Evolutionary conservation across 92 coral and sea anemone genomes (phyloP), one percentile per base, ranked within the genome.

Genomic region (Zoanthus sociatus): DNA sequence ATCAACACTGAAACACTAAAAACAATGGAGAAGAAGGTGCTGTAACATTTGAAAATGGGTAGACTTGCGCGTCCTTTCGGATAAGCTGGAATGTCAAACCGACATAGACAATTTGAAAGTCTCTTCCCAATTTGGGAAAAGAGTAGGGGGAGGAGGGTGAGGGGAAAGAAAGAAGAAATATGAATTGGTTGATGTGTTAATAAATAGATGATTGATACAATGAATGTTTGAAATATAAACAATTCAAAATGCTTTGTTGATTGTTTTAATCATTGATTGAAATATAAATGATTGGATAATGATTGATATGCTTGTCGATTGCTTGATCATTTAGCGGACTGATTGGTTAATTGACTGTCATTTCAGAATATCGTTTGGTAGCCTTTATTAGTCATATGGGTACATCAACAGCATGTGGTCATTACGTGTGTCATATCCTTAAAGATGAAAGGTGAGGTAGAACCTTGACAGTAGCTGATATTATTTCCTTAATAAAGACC

Each of bases 341-440:
- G 53, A 44, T 31, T 5, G 60, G 16, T 1, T 75, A 21, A 18
- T 32, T 31, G 5, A 31, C 14, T 53, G 42, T 13, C 7, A 11
- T 75, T 55, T 15, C 86, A 96, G 98, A 89, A 76, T 96, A 96
- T 83, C 96, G 93, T 84, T 81, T 96, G 72, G 70, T 95, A n/a
- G 99, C 98, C 58, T 90, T 96, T 47, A 93, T 96, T 33, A 96
- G 99, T 89, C 99, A 96, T 84, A 96, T 96, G 99, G 99, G 98
- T 15, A 97, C 99, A 10, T 97, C 99, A 18, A 95, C 98, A 3
- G 93, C 93, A 90, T 97, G 99, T 68, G 98, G 99, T 1, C 99
- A 97, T 73, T 97, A 97, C 82, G 99, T 97, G 14, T 97, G 99
- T 78, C 99, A 96, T 78, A 94, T 96, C 56, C 90, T 94, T 13